Percentiles rank a stretch among this genome's conserved stretches.
Evolutionary conservation across 2,797 vertebrate species (phyloP).

Genomic region (Heteromormyrus szaboi): DNA sequence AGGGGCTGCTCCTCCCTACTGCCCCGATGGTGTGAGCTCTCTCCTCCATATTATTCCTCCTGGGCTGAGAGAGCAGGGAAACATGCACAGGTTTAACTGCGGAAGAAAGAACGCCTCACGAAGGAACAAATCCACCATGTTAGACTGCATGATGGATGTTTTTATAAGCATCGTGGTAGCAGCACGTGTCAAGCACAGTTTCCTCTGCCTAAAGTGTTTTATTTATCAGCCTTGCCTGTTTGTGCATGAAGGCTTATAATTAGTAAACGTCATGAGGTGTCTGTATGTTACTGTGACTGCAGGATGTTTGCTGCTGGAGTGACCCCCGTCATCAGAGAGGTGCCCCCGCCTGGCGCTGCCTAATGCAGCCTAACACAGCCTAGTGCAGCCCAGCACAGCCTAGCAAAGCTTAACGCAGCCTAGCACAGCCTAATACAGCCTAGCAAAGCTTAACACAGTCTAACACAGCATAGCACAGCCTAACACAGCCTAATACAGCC

Average conservation of each 20-base stretch:
- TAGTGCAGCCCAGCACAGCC: not conserved
- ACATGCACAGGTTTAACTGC: not conserved
- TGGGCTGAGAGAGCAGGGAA: slow-evolving; percentile 35
- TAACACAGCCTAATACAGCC: not conserved
- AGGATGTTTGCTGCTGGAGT: not conserved
- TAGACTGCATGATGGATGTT: not conserved
- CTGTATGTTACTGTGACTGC: not conserved
- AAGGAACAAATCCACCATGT: not conserved
- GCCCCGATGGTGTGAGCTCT: slow-evolving; percentile 49
- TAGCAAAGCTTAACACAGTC: not conserved
- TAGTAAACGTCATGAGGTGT: not conserved
- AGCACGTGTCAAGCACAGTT: not conserved
- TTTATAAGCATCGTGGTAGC: not conserved
- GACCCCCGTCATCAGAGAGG: not conserved
- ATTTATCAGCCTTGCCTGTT: not conserved
- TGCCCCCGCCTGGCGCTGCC: not conserved
- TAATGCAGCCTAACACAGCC: not conserved
- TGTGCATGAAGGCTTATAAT: not conserved
- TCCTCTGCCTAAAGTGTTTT: not conserved
- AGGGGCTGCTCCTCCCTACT: slow-evolving; percentile 46
- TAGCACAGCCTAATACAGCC: not conserved
- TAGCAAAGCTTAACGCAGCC: not conserved
- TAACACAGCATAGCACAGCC: not conserved
- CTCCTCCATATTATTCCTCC: slow-evolving; percentile 46
- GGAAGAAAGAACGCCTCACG: not conserved